Base-by-base conservation (phyloP, 2,888 invertebrate genomes). In the Apoderus coryli region DNA sequence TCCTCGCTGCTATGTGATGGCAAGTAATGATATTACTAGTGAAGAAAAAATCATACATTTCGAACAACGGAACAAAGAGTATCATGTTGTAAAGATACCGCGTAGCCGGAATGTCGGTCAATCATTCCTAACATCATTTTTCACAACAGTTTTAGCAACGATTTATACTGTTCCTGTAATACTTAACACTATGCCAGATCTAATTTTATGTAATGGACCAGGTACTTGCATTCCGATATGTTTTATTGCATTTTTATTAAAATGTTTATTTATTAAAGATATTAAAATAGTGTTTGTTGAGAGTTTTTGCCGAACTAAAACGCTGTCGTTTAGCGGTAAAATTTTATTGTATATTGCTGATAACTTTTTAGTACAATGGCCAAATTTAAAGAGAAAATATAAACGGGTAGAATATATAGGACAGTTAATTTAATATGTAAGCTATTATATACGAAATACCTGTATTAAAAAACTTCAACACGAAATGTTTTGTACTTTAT, bases 181-280 rank as follows among this genome's bases (percentile, higher is more conserved):
- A 16, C 64, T 71, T 44, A 64, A 59, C 27, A 66, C 74, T 44
- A 68, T 67, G 39, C 93, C 95, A 2, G 74, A 88, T 54, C 53
- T 92, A 43, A 68, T 90, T 44, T 60, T 90, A 27, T 89, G 85
- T 58, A 93, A 96, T 63, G 96, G 98, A 0, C 96, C 96, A 24
- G 95, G 95, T 4, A 95, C 92, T 4, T 95, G 96, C 57, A 69
- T 98, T 35, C 96, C 96, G 3, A 63, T 93, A 32, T 90, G 90
- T 61, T 44, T 79, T 31, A 67, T 79, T 31, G 78, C 76, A 10
- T 81, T 82, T 51, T 26, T 89, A 1, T 61, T 79, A 41, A 77
- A 77, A 54, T 65, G 76, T 36, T 53, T 76, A 0, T 75, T 70
- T 42, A 47, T 85, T 19, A 54, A 64, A 15, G 62, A 75, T 42